A percentile compares a stretch with the other conserved stretches of the same genome.
phyloP scores from a whole-genome alignment of 2,797 vertebrate genomes.

The Lagodon rhomboides region DNA sequence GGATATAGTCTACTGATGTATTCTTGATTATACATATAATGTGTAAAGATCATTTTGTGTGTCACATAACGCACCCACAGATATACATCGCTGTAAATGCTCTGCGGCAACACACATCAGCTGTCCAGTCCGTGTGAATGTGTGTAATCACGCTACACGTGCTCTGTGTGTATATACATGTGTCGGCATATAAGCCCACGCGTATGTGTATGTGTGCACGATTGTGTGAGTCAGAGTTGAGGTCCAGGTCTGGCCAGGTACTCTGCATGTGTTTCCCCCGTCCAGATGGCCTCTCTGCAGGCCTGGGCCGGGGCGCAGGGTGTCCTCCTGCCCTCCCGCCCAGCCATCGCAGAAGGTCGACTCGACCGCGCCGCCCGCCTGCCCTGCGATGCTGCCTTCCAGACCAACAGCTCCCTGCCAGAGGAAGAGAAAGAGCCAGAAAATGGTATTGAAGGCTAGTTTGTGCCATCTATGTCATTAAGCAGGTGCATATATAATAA shows the following conservation, averaged over 20 bases:
- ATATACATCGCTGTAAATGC: constrained; percentile 33
- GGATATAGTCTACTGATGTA: constrained; percentile 64
- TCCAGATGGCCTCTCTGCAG: constrained; percentile 89
- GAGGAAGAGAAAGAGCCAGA: constrained; percentile 53
- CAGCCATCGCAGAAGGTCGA: constrained; percentile 86
- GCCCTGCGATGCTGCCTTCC: constrained; percentile 63
- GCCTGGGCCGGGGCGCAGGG: constrained; percentile 80
- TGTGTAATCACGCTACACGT: constrained; percentile 25
- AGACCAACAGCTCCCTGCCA: constrained; percentile 66
- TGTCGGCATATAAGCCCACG: constrained; percentile 41
- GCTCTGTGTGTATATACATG: constrained; percentile 47
- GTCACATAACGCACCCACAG: constrained; percentile 43
- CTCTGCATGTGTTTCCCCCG: constrained; percentile 86
- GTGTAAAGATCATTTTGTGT: constrained; percentile 58
- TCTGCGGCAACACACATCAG: constrained; percentile 1
- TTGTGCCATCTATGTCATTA: constrained; percentile 52
- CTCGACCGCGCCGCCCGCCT: constrained; percentile 78
- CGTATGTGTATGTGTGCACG: constrained; percentile 26
- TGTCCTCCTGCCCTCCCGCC: constrained; percentile 85
- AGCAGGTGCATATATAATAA: constrained; percentile 43
- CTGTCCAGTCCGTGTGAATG: neutral
- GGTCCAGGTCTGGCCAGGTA: constrained; percentile 84
- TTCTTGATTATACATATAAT: constrained; percentile 74
- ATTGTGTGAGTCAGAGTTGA: constrained; percentile 72
- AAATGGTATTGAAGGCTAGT: constrained; percentile 50